Base-by-base conservation (phyloP, 2,888 invertebrate species). In the Synergus laeviventris region DNA sequence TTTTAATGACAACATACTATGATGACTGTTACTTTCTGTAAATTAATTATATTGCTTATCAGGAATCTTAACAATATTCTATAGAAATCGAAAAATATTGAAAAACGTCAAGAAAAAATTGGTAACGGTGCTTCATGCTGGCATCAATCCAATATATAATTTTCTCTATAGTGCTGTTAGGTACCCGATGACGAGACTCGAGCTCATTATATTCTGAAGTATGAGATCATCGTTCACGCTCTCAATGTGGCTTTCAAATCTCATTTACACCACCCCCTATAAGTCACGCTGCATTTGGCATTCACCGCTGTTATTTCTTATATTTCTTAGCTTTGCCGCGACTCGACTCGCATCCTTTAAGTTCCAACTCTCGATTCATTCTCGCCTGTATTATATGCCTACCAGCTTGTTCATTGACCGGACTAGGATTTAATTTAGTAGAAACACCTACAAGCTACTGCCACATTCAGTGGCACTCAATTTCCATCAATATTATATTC, bases 281-380 rank as follows among this genome's bases (percentile, higher is more conserved):
- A 89, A 89, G 89, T 89, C 88, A 89, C 87, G 88, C 86, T 86
- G 85, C 88, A 85, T 89, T 89, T 88, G 87, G 87, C 88, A 85
- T 86, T 87, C 87, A 84, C 85, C 84, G 86, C 86, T 84, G 87
- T 88, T 88, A 88, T 83, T 88, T 87, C 86, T 87, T 86, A 82
- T 86, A 86, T 86, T 80, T 81, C 79, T 79, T 79, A 74, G 73
- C 76, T 76, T 76, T 49, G 49, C 78, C 74, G 75, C 79, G 78
- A 75, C 75, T 74, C 77, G 70, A 73, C 77, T 76, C 77, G 76
- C 78, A 76, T 83, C 82, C 75, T 81, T 80, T 78, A 76, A 70
- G 75, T 74, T 76, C 79, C 76, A 78, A 77, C 62, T 79, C 64
- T 76, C 80, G 76, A 82, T 82, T 81, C 81, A 78, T 80, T 79